Evolutionary conservation across 1,140 invertebrate species (phyloP), one percentile per base, ranked within the genome.

Genomic region (Hylyphantes graminicola): DNA sequence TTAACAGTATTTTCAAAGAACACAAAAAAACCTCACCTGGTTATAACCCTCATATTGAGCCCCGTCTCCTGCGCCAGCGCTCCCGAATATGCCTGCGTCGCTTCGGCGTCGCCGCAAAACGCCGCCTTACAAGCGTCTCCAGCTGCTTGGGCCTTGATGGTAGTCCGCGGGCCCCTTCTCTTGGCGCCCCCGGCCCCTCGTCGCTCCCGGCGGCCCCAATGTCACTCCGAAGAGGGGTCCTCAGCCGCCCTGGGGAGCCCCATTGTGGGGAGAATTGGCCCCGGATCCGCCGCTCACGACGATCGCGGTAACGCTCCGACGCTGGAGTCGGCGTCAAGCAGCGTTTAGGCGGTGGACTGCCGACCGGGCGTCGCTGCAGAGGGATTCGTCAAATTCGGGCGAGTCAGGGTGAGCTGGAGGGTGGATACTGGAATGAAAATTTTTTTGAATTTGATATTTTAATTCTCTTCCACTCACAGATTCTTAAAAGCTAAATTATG

Each of bases 141-240:
- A 98, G 90, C 91, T 98, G 96, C 92, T 99, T 99, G 70, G n/a
- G 98, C 98, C 92, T 99, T 99, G 90, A 99, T 99, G 85, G 98
- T 99, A 50, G 98, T 99, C 82, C 98, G 92, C 5, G 98, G 98
- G 0, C 98, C 98, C 74, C 98, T 91, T 89, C 98, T 91, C 90
- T 99, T 99, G 84, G 96, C 95, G 51, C 97, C 96, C 0, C 95
- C 95, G 84, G 65, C 12, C 95, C 90, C 88, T 97, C 96, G 89
- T 97, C 96, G 55, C 77, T 77, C 17, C 79, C 79, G 17, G 54
- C 79, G 0, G 77, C 55, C 2, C 77, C 77, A 5, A 79, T 17
- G n/a, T n/a, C 78, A 81, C 48, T 81, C 78, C 12, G 77, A 55
- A 51, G 64, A 19, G 11, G 53, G 10, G 55, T 81, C 65, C 64